These are phyloP conservation scores for Aptenodytes patagonicus DNA, from an alignment of 2,113 vertebrate genomes.

Conservation along the genomic window DNA sequence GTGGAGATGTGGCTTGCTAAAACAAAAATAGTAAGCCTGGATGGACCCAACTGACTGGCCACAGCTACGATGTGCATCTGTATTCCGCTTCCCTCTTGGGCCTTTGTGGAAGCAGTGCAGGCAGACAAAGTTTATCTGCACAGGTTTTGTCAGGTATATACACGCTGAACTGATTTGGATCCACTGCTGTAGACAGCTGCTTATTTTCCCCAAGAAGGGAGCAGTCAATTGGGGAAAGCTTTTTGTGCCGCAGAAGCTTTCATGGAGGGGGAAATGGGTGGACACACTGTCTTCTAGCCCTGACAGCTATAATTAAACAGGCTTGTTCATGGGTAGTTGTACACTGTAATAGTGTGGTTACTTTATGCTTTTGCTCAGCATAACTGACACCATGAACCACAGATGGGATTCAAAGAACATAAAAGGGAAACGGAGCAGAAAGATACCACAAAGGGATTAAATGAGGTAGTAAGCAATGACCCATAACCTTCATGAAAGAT, in stretches of 20 bases:
- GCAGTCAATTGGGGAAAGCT: neutral
- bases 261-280: neutral
- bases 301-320: neutral
- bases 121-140: too few species aligned
- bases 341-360: neutral
- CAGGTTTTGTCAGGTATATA: fast-evolving
- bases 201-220: neutral
- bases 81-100: neutral
- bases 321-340: neutral
- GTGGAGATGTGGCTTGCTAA: fast-evolving
- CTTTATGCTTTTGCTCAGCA: neutral
- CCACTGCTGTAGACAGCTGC: neutral
- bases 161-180: fast-evolving
- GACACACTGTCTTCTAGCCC: neutral
- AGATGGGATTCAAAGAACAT: neutral
- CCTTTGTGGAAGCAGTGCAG: neutral
- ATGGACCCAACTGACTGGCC: fast-evolving
- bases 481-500: constrained; percentile 46
- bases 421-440: constrained; percentile 67
- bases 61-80: fast-evolving
- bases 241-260: neutral
- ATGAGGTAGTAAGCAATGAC: constrained; percentile 65
- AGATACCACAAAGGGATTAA: constrained; percentile 66
- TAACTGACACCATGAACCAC: neutral
- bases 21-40: fast-evolving